These are phyloP conservation scores for Chunga burmeisteri DNA, from an alignment of 2,113 vertebrate genomes.

Conservation along the genomic window DNA sequence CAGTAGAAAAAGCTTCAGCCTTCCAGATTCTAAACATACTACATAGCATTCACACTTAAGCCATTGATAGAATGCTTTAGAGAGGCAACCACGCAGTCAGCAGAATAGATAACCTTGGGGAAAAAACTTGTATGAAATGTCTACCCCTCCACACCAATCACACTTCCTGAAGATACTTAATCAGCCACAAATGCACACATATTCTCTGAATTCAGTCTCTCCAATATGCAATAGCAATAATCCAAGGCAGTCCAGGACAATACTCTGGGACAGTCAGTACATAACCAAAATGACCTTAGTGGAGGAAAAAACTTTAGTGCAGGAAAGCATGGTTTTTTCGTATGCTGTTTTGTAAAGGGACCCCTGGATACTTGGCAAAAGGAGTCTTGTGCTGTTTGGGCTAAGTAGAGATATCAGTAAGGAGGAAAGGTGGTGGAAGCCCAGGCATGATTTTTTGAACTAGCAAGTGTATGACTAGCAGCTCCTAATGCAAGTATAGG, in stretches of 20 bases:
- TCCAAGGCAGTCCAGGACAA: background rate
- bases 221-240: background rate
- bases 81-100: background rate
- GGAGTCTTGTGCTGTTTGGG: background rate
- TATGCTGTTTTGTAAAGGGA: background rate
- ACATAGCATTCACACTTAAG: background rate
- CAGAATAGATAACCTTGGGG: background rate
- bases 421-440: background rate
- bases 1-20: background rate
- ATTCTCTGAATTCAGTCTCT: background rate
- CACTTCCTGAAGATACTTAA: background rate
- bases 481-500: background rate
- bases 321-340: background rate
- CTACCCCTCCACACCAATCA: background rate
- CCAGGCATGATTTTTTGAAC: background rate
- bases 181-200: background rate
- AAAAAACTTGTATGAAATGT: background rate
- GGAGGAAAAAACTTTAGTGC: accelerated
- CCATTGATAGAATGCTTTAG: background rate
- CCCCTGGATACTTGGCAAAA: background rate
- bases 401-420: no score
- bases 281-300: background rate
- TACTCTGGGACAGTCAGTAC: background rate
- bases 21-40: background rate
- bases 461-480: background rate